Conservation (phyloP, 2,797 vertebrate genomes). For the Spheniscus humboldti region DNA sequence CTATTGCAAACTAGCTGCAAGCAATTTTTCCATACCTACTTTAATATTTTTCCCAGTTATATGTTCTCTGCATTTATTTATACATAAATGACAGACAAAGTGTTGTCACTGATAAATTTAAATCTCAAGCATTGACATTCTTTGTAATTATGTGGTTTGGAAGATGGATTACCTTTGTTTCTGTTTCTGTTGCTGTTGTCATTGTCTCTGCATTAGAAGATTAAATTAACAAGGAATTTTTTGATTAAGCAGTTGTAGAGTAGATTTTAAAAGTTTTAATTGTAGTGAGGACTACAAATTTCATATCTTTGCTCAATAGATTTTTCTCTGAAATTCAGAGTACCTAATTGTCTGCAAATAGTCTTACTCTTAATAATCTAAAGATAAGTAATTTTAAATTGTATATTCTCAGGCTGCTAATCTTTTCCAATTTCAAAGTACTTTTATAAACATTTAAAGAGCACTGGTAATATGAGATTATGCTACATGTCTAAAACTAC, state of each 20-base stretch:
- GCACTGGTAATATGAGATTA: neutral
- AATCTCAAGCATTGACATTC: neutral
- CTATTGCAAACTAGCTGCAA: neutral
- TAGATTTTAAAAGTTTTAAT: neutral
- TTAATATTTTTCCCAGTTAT: neutral
- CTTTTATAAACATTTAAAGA: slow-evolving; percentile 7
- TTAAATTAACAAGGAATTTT: neutral
- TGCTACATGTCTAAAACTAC: neutral
- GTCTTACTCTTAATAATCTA: neutral
- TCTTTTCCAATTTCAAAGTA: neutral
- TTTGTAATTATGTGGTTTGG: neutral
- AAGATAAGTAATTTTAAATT: neutral
- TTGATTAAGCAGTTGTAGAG: neutral
- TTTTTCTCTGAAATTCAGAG: neutral
- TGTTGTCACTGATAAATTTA: neutral
- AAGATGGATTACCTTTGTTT: neutral
- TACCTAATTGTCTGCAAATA: neutral
- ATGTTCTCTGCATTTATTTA: neutral
- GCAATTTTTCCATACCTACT: neutral
- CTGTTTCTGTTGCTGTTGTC: neutral
- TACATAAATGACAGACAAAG: neutral
- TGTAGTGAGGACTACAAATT: neutral
- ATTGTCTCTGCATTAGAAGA: neutral
- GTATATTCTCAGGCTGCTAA: neutral
- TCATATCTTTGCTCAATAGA: neutral